These are phyloP conservation scores for Dasysyrphus albostriatus DNA, from an alignment of 2,888 invertebrate genomes.

Conservation along the genomic window DNA sequence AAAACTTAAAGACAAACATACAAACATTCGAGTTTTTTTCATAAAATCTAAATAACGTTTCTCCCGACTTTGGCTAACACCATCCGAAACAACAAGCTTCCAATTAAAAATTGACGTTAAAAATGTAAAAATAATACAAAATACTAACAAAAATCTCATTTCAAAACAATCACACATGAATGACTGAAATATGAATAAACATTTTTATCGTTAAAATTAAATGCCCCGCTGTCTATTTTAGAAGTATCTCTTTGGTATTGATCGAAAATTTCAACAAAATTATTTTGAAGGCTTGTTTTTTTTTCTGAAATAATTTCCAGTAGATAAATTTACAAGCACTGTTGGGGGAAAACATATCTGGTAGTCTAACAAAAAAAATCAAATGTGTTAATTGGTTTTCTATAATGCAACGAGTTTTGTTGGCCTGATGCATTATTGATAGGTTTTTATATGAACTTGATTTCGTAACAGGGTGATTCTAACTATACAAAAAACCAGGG, in stretches of 20 bases:
- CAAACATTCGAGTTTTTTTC: conserved; percentile 78
- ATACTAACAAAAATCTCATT: conserved; percentile 8
- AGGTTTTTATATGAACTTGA: too few species aligned
- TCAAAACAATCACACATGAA: not conserved
- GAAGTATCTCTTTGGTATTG: conserved; percentile 1
- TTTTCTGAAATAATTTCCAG: too few species aligned
- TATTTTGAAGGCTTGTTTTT: not conserved
- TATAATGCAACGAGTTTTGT: not conserved
- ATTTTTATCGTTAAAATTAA: not conserved
- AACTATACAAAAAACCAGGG: too few species aligned
- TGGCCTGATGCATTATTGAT: not conserved
- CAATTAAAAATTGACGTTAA: conserved; percentile 14
- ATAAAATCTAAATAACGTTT: conserved; percentile 79
- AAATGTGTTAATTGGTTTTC: not conserved
- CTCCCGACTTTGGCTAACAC: conserved; percentile 49
- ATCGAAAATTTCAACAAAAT: not conserved
- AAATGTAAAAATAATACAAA: not conserved
- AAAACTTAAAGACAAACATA: conserved; percentile 71
- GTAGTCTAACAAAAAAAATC: not conserved
- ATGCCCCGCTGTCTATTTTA: not conserved
- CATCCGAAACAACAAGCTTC: not conserved
- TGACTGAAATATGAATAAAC: not conserved
- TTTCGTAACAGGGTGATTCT: too few species aligned
- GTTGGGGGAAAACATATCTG: too few species aligned
- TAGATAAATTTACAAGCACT: too few species aligned